Evolutionary conservation across 2,113 vertebrate species (phyloP), one percentile per base, ranked within the genome.

Genomic region (Sminthopsis crassicaudata): DNA sequence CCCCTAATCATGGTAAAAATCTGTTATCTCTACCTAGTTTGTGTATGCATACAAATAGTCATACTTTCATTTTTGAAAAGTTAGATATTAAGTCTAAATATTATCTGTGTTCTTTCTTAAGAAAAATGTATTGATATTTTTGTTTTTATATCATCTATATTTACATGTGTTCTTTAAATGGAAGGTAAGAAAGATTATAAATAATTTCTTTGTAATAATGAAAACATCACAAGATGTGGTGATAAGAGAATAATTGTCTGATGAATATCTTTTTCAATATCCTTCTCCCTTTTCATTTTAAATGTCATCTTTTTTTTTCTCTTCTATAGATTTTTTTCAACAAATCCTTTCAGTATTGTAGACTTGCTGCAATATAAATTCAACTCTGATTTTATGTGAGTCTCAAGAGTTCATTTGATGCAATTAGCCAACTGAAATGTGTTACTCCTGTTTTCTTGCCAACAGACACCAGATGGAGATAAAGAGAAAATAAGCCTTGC

Each of bases 401-500:
- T 95, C 92, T 89, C 89, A 54, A 90, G 94, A 93, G 26, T 46
- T 95, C 48, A 84, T 90, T n/a, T 93, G 48, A 53, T 93, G 2
- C 4, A 94, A 90, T 91, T 94, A 96, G 90, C 91, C 10, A 91
- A 91, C 14, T 93, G 90, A 46, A 60, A 93, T 95, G 36, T 57
- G 2, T 91, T 94, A 95, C 53, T 92, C 12, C 95, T 91, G 51
- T 50, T 67, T 92, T 91, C n/a, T 54, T 94, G 51, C 27, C 88
- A 90, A 91, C 23, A 55, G 89, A 89, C 6, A 94, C 3, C 53
- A 91, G 27, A 92, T 5, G 90, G n/a, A 92, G 50, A 51, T 93
- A 95, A 96, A 91, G 25, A 93, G 67, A 96, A 95, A 96, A 88
- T 90, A n/a, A 60, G 1, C 42, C 53, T 95, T 92, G 36, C 8